Conservation (phyloP, 2,797 vertebrate genomes). For the Lycodopsis pacificus region DNA sequence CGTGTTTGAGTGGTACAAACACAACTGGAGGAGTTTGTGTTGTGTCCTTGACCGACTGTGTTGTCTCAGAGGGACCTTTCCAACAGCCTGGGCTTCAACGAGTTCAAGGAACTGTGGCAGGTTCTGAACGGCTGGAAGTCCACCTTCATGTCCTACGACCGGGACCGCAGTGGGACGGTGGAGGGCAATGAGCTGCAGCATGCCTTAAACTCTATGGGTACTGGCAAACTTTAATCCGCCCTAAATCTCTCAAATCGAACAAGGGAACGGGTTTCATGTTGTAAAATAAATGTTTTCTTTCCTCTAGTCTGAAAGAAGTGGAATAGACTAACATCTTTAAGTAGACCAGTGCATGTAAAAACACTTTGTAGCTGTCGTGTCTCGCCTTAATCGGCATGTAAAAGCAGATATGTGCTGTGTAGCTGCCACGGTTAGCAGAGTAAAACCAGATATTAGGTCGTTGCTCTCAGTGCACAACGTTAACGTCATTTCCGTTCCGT, state of each 20-base stretch:
- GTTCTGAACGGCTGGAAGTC: slow-evolving; percentile 89
- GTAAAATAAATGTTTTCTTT: too few species aligned
- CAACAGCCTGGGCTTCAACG: slow-evolving; percentile 89
- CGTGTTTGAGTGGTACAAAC: not conserved
- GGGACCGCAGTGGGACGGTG: slow-evolving; percentile 88
- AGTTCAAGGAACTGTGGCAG: slow-evolving; percentile 90
- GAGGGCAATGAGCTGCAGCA: slow-evolving; percentile 89
- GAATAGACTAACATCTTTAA: too few species aligned
- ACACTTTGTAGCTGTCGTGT: not conserved
- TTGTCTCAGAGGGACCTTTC: slow-evolving; percentile 86
- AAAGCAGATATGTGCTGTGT: too few species aligned
- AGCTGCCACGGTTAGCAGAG: not conserved
- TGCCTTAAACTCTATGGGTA: slow-evolving; percentile 87
- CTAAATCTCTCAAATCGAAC: not conserved
- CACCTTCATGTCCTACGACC: slow-evolving; percentile 87
- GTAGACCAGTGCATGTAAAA: too few species aligned
- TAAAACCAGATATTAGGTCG: not conserved
- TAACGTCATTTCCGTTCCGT: not conserved
- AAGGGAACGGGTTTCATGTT: not conserved
- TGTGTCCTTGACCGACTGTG: slow-evolving; percentile 58
- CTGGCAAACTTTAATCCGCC: not conserved
- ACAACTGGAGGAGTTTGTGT: not conserved
- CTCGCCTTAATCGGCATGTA: not conserved
- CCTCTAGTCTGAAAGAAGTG: not conserved
- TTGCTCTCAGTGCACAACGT: not conserved